Evolutionary conservation across 2,113 vertebrate genomes (phyloP).

Genomic region (Macheiramphus alcinus): DNA sequence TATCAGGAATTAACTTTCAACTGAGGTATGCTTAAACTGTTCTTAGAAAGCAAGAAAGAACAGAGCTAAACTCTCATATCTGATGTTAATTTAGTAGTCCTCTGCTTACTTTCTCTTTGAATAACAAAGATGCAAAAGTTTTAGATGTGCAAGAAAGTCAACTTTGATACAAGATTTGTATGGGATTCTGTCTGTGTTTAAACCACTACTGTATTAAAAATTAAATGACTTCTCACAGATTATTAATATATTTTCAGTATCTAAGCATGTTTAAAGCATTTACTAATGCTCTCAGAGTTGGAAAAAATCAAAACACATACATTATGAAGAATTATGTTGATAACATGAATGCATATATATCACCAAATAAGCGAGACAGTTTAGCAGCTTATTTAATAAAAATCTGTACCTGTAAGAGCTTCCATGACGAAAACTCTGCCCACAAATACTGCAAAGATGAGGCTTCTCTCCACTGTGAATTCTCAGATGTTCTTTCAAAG

Average conservation of each 20-base stretch:
- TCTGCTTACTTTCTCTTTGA: neutral
- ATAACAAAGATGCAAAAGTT: neutral
- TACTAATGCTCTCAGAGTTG: neutral
- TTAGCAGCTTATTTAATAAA: neutral
- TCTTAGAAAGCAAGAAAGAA: neutral
- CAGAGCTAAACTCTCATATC: neutral
- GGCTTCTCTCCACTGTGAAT: conserved; percentile 99
- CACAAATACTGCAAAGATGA: conserved; percentile 96
- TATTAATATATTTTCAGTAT: neutral
- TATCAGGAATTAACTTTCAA: neutral
- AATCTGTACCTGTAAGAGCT: conserved; percentile 91
- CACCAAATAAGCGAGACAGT: neutral
- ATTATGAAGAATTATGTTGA: neutral
- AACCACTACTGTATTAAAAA: neutral
- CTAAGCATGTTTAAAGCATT: neutral
- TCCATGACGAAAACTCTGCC: conserved; percentile 95
- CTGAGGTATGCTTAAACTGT: neutral
- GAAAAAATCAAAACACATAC: neutral
- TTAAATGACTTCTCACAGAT: neutral
- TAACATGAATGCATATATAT: neutral
- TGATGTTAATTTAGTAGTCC: neutral
- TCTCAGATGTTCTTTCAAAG: conserved; percentile 91
- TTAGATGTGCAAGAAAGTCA: neutral
- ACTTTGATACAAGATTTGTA: neutral
- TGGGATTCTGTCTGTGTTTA: neutral